A percentile compares a stretch with the other conserved stretches of the same genome.
Conservation (phyloP, 2,888 invertebrate genomes). For the Mesochorus sp. region DNA sequence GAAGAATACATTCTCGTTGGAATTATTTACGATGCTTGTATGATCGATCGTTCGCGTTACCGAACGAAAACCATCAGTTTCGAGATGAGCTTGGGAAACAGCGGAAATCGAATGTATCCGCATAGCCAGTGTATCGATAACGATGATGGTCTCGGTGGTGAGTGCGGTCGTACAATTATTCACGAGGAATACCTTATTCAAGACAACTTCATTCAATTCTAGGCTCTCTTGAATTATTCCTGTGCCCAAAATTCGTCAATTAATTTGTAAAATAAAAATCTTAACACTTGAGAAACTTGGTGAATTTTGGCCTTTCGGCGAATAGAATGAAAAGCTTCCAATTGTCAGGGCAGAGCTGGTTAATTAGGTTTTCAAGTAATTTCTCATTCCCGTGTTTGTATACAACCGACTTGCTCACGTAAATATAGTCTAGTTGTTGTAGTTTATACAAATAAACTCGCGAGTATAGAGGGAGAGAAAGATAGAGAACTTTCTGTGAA, state of each 20-base stretch:
- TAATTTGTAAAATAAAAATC: too few relatives aligned
- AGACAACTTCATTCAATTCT: too few relatives aligned
- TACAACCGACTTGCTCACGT: not conserved
- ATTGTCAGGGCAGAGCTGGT: not conserved
- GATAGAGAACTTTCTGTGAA: constrained; percentile 53
- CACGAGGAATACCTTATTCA: not conserved
- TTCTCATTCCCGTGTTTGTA: constrained; percentile 31
- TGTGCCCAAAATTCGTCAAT: too few relatives aligned
- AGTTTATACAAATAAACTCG: constrained; percentile 11
- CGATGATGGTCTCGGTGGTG: constrained; percentile 53
- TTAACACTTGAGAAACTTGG: too few relatives aligned
- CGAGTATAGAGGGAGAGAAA: not conserved
- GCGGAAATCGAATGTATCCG: constrained; percentile 81
- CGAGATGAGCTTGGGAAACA: constrained; percentile 87
- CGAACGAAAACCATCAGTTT: constrained; percentile 85
- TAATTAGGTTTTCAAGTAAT: constrained; percentile 51
- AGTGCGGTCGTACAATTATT: constrained; percentile 22
- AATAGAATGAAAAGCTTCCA: not conserved
- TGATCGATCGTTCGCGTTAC: constrained; percentile 85
- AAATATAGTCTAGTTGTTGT: constrained; percentile 4
- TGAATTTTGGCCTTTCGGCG: too few relatives aligned
- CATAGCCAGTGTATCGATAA: constrained; percentile 64
- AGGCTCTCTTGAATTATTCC: too few relatives aligned
- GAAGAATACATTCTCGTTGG: constrained; percentile 87
- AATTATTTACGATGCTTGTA: constrained; percentile 86